These are phyloP conservation scores for Pachymerium ferrugineum DNA, from an alignment of 2,888 invertebrate genomes.

Conservation along the genomic window DNA sequence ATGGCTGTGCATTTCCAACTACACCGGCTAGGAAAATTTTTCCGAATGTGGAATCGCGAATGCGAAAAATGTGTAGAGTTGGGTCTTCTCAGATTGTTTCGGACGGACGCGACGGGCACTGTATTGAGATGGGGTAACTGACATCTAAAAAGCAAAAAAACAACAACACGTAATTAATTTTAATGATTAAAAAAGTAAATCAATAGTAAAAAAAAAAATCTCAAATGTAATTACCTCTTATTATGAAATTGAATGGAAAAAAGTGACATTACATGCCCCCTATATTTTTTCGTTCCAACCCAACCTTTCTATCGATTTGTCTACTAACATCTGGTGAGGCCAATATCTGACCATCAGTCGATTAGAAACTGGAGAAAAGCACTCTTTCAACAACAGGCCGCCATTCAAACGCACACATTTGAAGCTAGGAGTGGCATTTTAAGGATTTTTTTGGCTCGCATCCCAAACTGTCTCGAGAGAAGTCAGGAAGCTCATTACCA, in stretches of 20 bases:
- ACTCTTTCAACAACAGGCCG: constrained; percentile 25
- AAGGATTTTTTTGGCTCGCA: constrained; percentile 32
- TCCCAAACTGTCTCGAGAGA: constrained; percentile 20
- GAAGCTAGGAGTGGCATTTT: constrained; percentile 29
- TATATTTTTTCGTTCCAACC: too few relatives aligned
- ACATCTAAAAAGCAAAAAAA: constrained; percentile 36
- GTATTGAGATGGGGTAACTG: constrained; percentile 58
- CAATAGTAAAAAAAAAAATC: background rate
- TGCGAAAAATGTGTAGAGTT: constrained; percentile 80
- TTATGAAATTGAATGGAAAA: background rate
- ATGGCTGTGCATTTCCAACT: constrained; percentile 96
- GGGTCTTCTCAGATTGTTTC: constrained; percentile 41
- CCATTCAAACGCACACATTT: constrained; percentile 4
- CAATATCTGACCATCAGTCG: constrained; percentile 6
- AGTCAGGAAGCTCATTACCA: constrained; percentile 33
- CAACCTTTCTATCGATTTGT: background rate
- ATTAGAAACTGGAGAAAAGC: constrained; percentile 21
- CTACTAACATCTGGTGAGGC: background rate
- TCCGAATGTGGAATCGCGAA: constrained; percentile 89
- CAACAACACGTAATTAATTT: background rate
- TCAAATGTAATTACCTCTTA: background rate
- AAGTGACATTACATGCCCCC: too few relatives aligned
- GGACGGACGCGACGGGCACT: constrained; percentile 41
- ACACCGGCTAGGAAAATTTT: constrained; percentile 86
- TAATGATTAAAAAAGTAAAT: background rate